Evolutionary conservation across 2,113 vertebrate species (phyloP), one percentile per base, ranked within the genome.

Genomic region (Sciurus niger): DNA sequence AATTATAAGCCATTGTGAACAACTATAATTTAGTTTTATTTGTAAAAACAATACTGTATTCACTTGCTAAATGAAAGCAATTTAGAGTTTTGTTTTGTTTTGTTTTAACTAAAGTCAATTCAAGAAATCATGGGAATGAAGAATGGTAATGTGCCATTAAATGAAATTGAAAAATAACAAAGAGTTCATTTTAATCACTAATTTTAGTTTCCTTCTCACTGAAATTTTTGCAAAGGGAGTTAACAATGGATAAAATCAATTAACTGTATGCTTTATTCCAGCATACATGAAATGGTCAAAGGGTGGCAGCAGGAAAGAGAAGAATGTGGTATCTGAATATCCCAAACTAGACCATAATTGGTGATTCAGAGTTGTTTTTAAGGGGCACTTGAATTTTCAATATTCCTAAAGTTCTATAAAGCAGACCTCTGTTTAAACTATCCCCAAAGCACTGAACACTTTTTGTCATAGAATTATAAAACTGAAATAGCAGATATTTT

Each of bases 81-180:
- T 80, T 91, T 80, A 70, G 28, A 78, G 16, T 5, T 28, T 13
- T 28, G 65, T 34, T 53, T 34, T 76, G 11, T 37, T 34, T 37
- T 86, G 79, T 84, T 89, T 14, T 0, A 48, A 84, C 16, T 94
- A 70, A 94, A 90, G 40, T 88, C 60, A 84, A 60, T 86, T 97
- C n/a, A 76, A 94, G 48, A 94, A 95, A 79, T 83, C 20, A 91
- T 60, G 24, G 17, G 17, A 90, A 96, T 93, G 58, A 96, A 96
- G 34, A 80, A 78, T 74, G 40, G 65, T 78, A 93, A 88, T 93
- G 48, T 80, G 40, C 16, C 80, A 96, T 92, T 94, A 97, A 94
- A 92, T 93, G 51, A 95, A 95, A 70, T 37, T 55, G 34, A 80
- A 97, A 95, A 96, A 92, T 80, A 92, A 95, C 65, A 97, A 87